Evolutionary conservation across 2,888 invertebrate genomes (phyloP), one percentile per base, ranked within the genome.

Genomic region (Rhodophaea formosa): DNA sequence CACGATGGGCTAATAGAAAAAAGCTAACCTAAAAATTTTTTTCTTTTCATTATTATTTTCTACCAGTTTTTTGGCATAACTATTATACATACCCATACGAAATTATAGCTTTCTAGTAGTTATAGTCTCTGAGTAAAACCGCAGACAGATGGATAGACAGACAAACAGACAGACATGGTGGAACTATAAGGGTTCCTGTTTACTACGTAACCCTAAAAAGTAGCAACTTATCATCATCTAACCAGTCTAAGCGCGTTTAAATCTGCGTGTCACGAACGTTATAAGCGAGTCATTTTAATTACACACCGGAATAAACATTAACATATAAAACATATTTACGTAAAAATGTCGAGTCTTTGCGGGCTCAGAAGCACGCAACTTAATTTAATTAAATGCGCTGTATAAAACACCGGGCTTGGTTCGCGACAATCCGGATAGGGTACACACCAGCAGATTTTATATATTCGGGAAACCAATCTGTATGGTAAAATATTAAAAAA

Each of bases 321-420:
- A 51, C 62, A 68, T 69, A 75, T 68, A 66, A 71, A 44, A 53
- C 55, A 53, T 61, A 65, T 66, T 70, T 63, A 61, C 66, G 62
- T 70, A 69, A 69, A 71, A 61, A 58, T 60, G 56, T 57, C 35
- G 55, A 47, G 44, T 55, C 47, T 47, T 77, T 79, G 80, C 74
- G 82, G 83, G 72, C 83, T 79, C 74, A 63, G 66, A 67, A 71
- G 76, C 80, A 85, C 85, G 83, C 81, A 72, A 81, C 74, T 79
- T 84, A 82, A 86, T 87, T 87, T 86, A 86, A 88, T 88, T 86
- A 87, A 79, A 84, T 75, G 76, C 75, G 67, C 72, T 69, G 75
- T 80, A 82, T 83, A 83, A 84, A 84, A 85, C 80, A 82, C 75
- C 71, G 75, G 70, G 58, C 58, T 59, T 53, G 57, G 56, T 56